Evolutionary conservation across 30 jellyfish, hydroid and myxozoan species (phyloP).

Genomic region (Nemopilema nomurai): DNA sequence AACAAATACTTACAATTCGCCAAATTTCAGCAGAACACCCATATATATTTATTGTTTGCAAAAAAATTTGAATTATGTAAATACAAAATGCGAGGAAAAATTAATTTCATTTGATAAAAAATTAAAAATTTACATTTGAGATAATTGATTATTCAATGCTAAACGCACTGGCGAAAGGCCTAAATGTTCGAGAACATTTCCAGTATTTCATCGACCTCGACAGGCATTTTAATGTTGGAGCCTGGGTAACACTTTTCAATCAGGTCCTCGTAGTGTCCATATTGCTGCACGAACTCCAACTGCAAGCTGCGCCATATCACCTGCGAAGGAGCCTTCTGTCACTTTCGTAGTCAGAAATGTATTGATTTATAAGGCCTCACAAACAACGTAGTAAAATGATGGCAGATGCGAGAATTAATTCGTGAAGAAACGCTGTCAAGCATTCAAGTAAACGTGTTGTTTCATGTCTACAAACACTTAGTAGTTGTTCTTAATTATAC

Average conservation of each 20-base stretch:
- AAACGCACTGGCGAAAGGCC: background rate
- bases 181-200: slow-evolving; percentile 79
- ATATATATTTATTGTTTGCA: no score
- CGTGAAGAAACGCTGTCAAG: no score
- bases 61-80: no score
- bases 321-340: slow-evolving; percentile 28
- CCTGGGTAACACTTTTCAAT: slow-evolving; percentile 92
- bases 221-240: slow-evolving; percentile 70
- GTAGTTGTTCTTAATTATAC: no score
- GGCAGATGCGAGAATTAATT: no score
- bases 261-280: slow-evolving; percentile 81
- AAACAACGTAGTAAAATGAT: background rate
- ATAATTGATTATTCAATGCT: background rate
- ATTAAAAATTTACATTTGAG: background rate
- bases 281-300: slow-evolving; percentile 88
- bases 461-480: no score
- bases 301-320: slow-evolving; percentile 96
- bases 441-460: no score
- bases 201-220: slow-evolving; percentile 71
- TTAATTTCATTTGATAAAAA: background rate
- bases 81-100: background rate
- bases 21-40: no score
- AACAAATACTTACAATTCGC: no score
- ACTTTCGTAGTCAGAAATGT: background rate
- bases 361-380: no score